These are phyloP conservation scores for Aporophyla nigra DNA, from an alignment of 2,888 invertebrate species.

Conservation along the genomic window DNA sequence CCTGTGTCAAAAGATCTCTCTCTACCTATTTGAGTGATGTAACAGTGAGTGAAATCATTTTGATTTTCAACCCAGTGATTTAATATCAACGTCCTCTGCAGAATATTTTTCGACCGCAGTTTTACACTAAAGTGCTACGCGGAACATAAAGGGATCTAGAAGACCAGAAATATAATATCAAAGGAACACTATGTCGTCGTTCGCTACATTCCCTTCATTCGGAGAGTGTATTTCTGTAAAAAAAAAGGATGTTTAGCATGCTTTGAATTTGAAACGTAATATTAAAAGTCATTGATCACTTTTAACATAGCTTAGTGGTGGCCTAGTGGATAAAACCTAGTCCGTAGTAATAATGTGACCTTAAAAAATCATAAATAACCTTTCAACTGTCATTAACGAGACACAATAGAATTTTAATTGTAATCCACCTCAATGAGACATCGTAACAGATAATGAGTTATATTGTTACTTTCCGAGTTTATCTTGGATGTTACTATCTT, in stretches of 20 bases:
- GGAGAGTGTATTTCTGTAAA: no score
- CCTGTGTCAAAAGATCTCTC: no score
- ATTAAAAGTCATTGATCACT: background rate
- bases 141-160: background rate
- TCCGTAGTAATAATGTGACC: background rate
- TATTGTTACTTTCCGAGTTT: background rate
- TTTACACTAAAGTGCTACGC: background rate
- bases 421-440: no score
- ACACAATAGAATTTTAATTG: no score
- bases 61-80: background rate
- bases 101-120: background rate
- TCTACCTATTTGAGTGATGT: background rate
- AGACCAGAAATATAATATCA: conserved; percentile 4
- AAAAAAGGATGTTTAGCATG: background rate
- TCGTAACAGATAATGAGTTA: no score
- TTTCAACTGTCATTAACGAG: no score
- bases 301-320: background rate
- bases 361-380: no score
- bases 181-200: background rate
- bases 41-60: background rate
- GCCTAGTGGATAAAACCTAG: no score
- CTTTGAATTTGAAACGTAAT: background rate
- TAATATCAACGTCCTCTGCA: background rate
- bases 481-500: background rate
- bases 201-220: background rate